These are phyloP conservation scores for Actinia tenebrosa DNA, from an alignment of 64 coral and sea anemone species.

Conservation along the genomic window DNA sequence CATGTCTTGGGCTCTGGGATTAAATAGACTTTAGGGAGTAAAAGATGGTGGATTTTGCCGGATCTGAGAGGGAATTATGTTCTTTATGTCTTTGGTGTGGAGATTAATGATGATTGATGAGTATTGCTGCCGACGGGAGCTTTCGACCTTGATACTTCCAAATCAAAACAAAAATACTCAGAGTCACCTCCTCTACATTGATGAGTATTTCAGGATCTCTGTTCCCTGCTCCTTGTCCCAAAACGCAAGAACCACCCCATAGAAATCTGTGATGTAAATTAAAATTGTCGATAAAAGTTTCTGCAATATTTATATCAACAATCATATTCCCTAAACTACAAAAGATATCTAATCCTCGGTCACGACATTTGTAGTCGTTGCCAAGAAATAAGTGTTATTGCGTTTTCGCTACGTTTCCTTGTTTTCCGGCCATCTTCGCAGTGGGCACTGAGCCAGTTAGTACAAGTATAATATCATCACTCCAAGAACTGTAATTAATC, in stretches of 20 bases:
- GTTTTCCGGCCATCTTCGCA: neutral
- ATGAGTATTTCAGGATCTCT: neutral
- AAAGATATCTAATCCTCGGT: neutral
- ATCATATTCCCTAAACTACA: neutral
- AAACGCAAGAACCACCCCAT: neutral
- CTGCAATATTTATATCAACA: neutral
- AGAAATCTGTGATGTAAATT: neutral
- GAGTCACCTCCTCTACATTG: neutral
- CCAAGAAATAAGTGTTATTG: constrained; percentile 1
- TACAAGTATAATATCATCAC: neutral
- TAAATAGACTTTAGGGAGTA: neutral
- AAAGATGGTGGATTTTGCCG: neutral
- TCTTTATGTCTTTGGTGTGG: neutral
- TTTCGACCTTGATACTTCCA: neutral
- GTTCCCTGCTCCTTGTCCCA: neutral
- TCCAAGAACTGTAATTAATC: neutral
- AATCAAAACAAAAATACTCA: neutral
- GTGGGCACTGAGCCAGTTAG: neutral
- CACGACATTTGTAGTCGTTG: neutral
- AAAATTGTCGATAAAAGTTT: neutral
- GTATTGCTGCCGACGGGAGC: neutral
- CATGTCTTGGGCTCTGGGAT: neutral
- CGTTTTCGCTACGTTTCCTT: neutral
- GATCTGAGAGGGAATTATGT: neutral
- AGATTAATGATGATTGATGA: neutral